A percentile compares a stretch with the other conserved stretches of the same genome.
Evolutionary conservation across 2,113 vertebrate genomes (phyloP).

Genomic region (Neolamprologus longior): DNA sequence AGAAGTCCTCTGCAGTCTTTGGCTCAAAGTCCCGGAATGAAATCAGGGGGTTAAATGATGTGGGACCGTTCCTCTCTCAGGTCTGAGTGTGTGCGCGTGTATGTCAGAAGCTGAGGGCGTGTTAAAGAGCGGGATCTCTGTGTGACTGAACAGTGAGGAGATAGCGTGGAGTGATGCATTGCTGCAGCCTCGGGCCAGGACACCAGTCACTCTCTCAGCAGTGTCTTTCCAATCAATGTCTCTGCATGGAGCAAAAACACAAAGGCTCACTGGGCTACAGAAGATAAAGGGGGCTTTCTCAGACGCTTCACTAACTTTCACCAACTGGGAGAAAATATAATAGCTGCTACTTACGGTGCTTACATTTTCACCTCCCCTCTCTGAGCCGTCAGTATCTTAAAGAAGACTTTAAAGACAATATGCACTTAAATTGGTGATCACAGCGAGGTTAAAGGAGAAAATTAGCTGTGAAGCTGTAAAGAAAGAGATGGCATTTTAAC

Average conservation of each 20-base stretch:
- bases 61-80: neutral
- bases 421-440: neutral
- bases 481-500: neutral
- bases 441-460: accelerated
- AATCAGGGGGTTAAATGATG: neutral
- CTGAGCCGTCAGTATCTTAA: neutral
- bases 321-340: neutral
- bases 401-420: neutral
- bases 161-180: slow-evolving; percentile 57
- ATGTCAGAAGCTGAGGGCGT: neutral
- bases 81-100: neutral
- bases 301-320: neutral
- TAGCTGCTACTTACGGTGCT: neutral
- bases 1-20: neutral
- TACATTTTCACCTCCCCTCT: neutral
- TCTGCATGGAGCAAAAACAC: slow-evolving; percentile 17
- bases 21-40: neutral
- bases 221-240: slow-evolving; percentile 57
- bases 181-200: slow-evolving; percentile 46
- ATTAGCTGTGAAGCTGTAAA: neutral
- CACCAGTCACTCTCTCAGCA: slow-evolving; percentile 57
- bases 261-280: slow-evolving; percentile 8
- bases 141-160: slow-evolving; percentile 5
- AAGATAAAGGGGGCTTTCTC: neutral
- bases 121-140: slow-evolving; percentile 24